Conservation (phyloP, 2,797 vertebrate species). For the Notamacropus eugenii region DNA sequence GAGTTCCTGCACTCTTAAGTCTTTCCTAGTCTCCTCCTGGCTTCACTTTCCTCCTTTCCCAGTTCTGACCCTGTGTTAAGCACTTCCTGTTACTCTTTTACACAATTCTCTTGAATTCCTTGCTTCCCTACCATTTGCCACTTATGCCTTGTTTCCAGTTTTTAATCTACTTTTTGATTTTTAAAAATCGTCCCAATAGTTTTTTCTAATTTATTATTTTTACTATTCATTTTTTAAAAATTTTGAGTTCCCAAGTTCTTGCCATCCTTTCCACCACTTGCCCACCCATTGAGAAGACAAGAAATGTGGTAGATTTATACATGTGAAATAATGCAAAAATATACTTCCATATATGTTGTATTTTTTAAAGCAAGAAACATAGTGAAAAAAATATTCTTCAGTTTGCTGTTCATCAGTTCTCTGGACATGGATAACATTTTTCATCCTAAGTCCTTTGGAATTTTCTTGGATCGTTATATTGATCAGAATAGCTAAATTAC, state of each 20-base stretch:
- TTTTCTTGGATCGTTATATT: not conserved
- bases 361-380: not conserved
- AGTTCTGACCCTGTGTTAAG: not conserved
- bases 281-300: not conserved
- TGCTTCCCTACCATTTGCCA: not conserved
- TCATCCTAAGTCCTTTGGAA: not conserved
- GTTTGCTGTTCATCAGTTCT: not conserved
- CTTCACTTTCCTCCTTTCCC: not conserved
- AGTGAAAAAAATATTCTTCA: not conserved
- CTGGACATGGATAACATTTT: not conserved
- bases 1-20: not conserved
- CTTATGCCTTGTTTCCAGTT: not conserved
- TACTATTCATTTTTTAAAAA: not conserved
- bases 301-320: not conserved
- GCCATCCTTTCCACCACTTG: not conserved
- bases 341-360: not conserved
- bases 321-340: not conserved
- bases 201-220: not conserved
- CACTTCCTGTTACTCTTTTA: not conserved
- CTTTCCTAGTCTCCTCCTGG: not conserved
- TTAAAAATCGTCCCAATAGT: not conserved
- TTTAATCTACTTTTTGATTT: not conserved
- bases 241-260: not conserved
- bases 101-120: not conserved
- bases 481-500: not conserved